Base-by-base conservation (phyloP, 2,888 invertebrate genomes). In the Drosophila sordidapex region DNA sequence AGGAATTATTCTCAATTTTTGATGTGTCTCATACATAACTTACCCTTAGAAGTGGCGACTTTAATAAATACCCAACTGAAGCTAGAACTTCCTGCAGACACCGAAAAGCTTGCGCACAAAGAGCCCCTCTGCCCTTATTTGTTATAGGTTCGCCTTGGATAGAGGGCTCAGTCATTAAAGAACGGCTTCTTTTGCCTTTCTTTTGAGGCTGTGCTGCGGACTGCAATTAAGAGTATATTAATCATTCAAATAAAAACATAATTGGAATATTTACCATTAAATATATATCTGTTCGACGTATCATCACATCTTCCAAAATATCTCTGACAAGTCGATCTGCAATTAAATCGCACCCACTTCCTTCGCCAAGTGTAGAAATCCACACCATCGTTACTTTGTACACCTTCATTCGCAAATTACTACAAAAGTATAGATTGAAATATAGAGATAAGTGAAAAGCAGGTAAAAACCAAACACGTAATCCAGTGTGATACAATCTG, bases 281-380 rank as follows among this genome's bases (percentile, higher is more conserved):
- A 48, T 46, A 61, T 31, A 68, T 72, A 48, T 72, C 53, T 18
- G 57, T 35, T 31, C 38, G 56, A 11, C 25, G 49, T 38, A 63
- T 61, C n/a, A 27, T 21, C 10, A 77, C 10, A 54, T 77, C 77
- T 13, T 70, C 53, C 0, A 74, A 57, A 36, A 77, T 29, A 48
- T 58, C 33, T 29, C 66, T 70, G 35, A 74, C 31, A 33, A 77
- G 60, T 2, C 52, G 49, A 15, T 70, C 77, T 10, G 60, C 53
- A 29, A 77, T 61, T 36, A 67, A 48, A 18, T 66, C 63, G 35
- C 57, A 74, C 40, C 74, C 78, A 35, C 63, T 74, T 40, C 78
- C 78, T 46, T 77, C 78, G 29, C 18, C 53, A 31, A 74, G 61
- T 21, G 46, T 66, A 13, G 58, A 61, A 21, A 73, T 38, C 77